Conservation (phyloP, 2,113 vertebrate genomes). For the Pelecanoides urinatrix region DNA sequence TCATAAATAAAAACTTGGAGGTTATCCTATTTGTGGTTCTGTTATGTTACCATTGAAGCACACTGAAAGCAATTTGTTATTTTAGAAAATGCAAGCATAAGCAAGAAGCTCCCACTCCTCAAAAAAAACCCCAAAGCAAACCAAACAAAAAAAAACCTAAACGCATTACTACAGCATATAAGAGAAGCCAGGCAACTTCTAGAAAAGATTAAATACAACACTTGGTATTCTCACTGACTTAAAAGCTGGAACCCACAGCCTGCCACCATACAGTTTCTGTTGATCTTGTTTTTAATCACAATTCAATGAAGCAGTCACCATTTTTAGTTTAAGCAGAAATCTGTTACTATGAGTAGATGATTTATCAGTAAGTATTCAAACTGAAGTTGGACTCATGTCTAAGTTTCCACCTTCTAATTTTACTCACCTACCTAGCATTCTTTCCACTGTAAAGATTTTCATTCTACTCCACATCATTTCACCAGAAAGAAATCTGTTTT, state of each 20-base stretch:
- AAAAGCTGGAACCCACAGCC: not conserved
- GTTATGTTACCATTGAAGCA: not conserved
- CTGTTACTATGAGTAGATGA: not conserved
- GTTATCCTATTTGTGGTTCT: not conserved
- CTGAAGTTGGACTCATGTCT: not conserved
- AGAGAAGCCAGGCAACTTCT: not conserved
- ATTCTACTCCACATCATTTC: not conserved
- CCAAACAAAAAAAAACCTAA: fast-evolving
- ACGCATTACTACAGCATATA: not conserved
- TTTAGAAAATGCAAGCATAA: not conserved
- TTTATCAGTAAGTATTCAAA: not conserved
- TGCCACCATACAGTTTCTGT: not conserved
- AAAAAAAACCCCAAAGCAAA: not conserved
- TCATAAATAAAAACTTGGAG: not conserved
- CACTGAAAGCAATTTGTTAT: not conserved
- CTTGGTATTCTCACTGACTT: not conserved
- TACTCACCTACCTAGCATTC: fast-evolving
- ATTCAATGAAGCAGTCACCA: not conserved
- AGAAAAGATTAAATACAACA: not conserved
- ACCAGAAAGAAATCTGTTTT: not conserved
- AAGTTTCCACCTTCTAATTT: not conserved
- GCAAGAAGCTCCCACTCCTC: not conserved
- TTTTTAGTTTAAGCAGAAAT: not conserved
- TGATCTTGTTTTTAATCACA: not conserved
- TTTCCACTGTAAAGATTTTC: not conserved